Conservation (phyloP, 2,888 invertebrate genomes). For the Tigriopus californicus region DNA sequence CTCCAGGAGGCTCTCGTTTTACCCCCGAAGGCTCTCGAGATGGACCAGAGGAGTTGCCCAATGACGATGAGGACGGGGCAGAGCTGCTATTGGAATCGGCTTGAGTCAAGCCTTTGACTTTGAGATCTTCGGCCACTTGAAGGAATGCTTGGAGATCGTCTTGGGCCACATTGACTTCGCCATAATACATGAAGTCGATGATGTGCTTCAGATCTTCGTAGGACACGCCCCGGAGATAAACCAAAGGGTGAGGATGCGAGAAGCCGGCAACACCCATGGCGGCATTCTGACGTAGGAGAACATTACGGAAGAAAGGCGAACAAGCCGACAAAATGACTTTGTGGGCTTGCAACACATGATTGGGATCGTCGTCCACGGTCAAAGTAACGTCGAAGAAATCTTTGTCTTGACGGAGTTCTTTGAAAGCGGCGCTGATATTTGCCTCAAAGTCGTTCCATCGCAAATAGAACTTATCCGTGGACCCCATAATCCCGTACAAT, state of each 20-base stretch:
- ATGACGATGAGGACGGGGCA: too few relatives aligned
- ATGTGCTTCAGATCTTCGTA: conserved; percentile 73
- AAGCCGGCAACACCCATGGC: conserved; percentile 28
- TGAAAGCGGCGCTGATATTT: conserved; percentile 22
- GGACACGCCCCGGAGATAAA: conserved; percentile 73
- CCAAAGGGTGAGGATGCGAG: conserved; percentile 66
- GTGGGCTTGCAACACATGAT: conserved; percentile 23
- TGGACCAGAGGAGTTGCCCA: too few relatives aligned
- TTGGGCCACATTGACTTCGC: conserved; percentile 67
- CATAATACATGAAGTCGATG: conserved; percentile 76
- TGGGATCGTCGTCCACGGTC: conserved; percentile 21
- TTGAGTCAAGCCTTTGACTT: conserved; percentile 65
- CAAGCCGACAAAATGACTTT: conserved; percentile 24
- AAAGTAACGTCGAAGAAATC: conserved; percentile 23
- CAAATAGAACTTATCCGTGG: conserved; percentile 22
- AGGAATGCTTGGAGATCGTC: conserved; percentile 67
- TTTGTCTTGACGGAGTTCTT: conserved; percentile 21
- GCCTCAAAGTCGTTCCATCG: conserved; percentile 24
- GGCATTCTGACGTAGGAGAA: conserved; percentile 18
- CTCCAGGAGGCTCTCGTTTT: too few relatives aligned
- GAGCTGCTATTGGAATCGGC: neutral
- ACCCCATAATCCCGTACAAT: conserved; percentile 8
- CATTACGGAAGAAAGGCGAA: conserved; percentile 23
- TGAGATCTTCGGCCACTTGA: conserved; percentile 66
- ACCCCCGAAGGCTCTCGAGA: too few relatives aligned